Percentiles rank a stretch among this genome's conserved stretches.
These are phyloP conservation scores for Folsomia candida DNA, from an alignment of 2,888 invertebrate species.

Conservation along the genomic window DNA sequence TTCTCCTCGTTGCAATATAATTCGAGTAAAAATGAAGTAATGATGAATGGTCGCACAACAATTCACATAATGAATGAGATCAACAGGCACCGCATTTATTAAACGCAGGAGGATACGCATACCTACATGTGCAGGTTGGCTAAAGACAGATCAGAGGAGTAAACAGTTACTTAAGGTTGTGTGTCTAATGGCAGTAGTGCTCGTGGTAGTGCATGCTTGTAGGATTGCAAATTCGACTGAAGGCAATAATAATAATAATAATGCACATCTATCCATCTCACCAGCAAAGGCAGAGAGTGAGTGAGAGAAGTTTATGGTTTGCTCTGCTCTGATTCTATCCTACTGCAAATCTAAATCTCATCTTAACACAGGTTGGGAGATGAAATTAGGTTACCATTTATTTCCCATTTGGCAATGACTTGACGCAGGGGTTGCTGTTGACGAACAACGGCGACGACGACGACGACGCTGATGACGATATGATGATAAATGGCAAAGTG, in stretches of 20 bases:
- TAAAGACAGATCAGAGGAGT: too few relatives aligned
- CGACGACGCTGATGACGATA: not conserved
- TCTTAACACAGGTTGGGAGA: not conserved
- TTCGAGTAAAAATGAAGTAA: not conserved
- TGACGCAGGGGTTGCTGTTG: too few relatives aligned
- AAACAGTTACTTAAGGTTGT: not conserved
- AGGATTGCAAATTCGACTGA: too few relatives aligned
- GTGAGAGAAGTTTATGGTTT: not conserved
- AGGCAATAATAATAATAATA: too few relatives aligned
- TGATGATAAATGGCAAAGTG: not conserved
- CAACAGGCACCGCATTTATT: too few relatives aligned
- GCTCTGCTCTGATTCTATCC: not conserved
- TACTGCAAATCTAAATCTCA: not conserved
- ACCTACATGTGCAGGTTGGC: not conserved
- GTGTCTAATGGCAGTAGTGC: too few relatives aligned
- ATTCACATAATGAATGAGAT: not conserved
- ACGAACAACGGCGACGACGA: too few relatives aligned
- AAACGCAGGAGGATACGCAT: too few relatives aligned
- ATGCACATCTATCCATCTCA: too few relatives aligned
- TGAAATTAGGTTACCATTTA: not conserved
- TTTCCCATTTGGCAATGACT: not conserved
- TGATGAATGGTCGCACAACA: not conserved
- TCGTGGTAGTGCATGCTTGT: too few relatives aligned
- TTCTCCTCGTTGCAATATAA: too few relatives aligned
- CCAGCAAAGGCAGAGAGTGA: too few relatives aligned